Base-by-base conservation (phyloP, 1,140 invertebrate species). In the Octopus bimaculoides region DNA sequence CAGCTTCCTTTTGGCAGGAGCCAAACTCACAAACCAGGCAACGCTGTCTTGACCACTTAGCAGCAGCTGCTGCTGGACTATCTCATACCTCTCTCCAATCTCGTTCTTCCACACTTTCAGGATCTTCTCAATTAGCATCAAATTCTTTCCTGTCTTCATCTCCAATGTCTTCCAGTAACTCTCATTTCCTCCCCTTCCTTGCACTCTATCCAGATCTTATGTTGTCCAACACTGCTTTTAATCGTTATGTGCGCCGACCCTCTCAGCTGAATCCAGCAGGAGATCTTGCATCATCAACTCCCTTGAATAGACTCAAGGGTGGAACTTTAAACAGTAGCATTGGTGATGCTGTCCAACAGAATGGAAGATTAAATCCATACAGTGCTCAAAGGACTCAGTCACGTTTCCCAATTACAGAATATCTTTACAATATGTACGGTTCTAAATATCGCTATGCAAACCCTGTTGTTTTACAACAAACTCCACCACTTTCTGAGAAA, bases 371-470 rank as follows among this genome's bases (percentile, higher is more conserved):
- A 14, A 17, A 17, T 71, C 14, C 26, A 14, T 71, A n/a, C 14
- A 10, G 17, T 6, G 17, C 66, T 6, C 17, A 14, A 14, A 71
- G 66, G 26, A 14, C 66, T 6, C 26, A 14, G 26, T 20, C 66
- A 6, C 66, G 66, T 14, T 20, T 71, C 8, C 66, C 66, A 8
- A 71, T 71, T 20, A 71, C 66, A 6, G 17, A 71, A 20, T 71
- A 71, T 71, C 66, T 71, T 14, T 71, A 71, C 66, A 71, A 71
- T 14, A 71, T 71, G 66, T 71, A 71, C 66, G 66, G 66, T n/a
- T 71, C 66, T 6, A 71, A 71, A 14, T 71, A 71, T 14, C 66
- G 66, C 14, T 71, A 71, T 20, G 66, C 66, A 6, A 71, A 71
- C 14, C 66, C 66, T 6, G 66, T 71, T 14, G 66, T 71, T 14